Conservation (phyloP, 1,140 invertebrate genomes). For the Chionoecetes opilio region DNA sequence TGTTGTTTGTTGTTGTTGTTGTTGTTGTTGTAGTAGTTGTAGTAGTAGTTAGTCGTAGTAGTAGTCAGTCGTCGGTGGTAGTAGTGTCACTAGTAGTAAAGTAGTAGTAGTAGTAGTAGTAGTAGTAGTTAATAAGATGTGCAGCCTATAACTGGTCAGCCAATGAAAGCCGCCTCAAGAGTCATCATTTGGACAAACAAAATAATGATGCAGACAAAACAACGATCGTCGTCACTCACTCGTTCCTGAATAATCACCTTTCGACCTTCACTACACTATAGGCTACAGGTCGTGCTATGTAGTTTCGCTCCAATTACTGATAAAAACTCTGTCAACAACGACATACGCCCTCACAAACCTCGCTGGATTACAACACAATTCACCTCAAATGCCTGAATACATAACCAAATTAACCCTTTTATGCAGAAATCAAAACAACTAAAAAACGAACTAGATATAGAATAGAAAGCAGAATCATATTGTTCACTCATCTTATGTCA, state of each 20-base stretch:
- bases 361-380: not conserved
- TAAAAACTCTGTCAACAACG: not conserved
- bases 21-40: too few species aligned
- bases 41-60: too few species aligned
- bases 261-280: not conserved
- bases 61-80: too few species aligned
- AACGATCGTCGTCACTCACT: not conserved
- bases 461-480: too few species aligned
- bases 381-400: not conserved
- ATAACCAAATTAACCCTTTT: not conserved
- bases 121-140: not conserved
- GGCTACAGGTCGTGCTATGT: not conserved
- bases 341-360: not conserved
- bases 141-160: not conserved
- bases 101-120: too few species aligned
- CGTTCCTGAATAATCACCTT: not conserved
- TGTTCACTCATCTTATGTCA: not conserved
- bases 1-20: too few species aligned
- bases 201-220: conserved; percentile 21
- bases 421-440: too few species aligned
- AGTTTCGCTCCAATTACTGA: not conserved
- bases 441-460: too few species aligned
- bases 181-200: not conserved
- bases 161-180: not conserved
- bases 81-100: too few species aligned